A percentile compares a stretch with the other conserved stretches of the same genome.
These are phyloP conservation scores for Invenusta paracnida DNA, from an alignment of 2,888 invertebrate genomes.

Conservation along the genomic window DNA sequence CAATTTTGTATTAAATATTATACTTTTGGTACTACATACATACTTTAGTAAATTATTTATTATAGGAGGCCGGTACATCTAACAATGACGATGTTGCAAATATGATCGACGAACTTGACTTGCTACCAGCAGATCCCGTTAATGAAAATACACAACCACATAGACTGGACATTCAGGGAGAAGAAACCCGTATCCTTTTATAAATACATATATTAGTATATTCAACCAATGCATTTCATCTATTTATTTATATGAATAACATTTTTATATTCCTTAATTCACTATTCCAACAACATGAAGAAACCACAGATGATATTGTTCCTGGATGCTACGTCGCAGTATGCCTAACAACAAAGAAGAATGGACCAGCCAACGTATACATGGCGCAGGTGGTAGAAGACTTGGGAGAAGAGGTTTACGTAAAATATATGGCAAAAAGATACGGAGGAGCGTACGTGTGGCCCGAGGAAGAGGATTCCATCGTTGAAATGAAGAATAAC, in stretches of 20 bases:
- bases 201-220: not conserved
- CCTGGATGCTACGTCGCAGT: not conserved
- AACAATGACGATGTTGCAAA: not conserved
- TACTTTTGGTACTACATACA: not conserved
- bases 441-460: not conserved
- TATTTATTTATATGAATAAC: not conserved
- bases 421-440: not conserved
- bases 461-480: not conserved
- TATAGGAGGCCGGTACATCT: not conserved
- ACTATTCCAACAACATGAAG: not conserved
- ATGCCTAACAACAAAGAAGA: not conserved
- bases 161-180: not conserved
- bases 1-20: not conserved
- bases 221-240: not conserved
- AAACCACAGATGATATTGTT: not conserved
- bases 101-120: too few species aligned
- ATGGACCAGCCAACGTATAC: not conserved
- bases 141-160: not conserved
- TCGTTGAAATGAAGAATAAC: not conserved
- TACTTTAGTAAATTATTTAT: not conserved
- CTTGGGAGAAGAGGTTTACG: not conserved
- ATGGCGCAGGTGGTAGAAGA: slow-evolving; percentile 4
- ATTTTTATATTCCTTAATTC: not conserved
- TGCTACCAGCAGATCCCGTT: not conserved
- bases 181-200: not conserved